phyloP scores from a whole-genome alignment of 2,888 invertebrate species.

The Erebia palarica region DNA sequence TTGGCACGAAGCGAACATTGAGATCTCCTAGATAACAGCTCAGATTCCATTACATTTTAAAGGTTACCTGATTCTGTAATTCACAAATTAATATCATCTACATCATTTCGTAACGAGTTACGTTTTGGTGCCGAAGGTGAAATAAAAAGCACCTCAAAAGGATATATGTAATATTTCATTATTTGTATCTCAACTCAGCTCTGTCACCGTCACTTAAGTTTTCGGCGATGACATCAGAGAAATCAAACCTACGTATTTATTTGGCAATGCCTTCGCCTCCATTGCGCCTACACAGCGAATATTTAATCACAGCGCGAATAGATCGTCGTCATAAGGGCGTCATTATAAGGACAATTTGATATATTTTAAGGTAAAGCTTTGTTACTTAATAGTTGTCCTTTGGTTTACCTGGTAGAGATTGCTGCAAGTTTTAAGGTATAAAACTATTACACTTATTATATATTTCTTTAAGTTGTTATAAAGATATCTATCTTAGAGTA shows the following conservation, averaged over 20 bases:
- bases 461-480: neutral
- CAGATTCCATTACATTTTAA: too few relatives aligned
- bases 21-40: too few relatives aligned
- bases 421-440: neutral
- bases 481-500: neutral
- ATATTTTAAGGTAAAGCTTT: neutral
- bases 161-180: neutral
- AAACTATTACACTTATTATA: too few relatives aligned
- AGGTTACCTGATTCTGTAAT: too few relatives aligned
- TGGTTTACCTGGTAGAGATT: neutral
- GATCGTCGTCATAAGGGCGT: conserved; percentile 39
- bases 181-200: conserved; percentile 3
- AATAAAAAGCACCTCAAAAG: neutral
- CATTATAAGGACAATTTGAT: conserved; percentile 7
- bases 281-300: conserved; percentile 43
- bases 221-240: conserved; percentile 46
- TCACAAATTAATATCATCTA: too few relatives aligned
- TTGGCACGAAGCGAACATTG: too few relatives aligned
- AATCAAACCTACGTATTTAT: conserved; percentile 46
- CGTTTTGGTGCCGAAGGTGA: neutral
- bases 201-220: conserved; percentile 27
- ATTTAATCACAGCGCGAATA: conserved; percentile 36
- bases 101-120: too few relatives aligned
- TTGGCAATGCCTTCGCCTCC: conserved; percentile 45
- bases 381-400: too few relatives aligned